These are phyloP conservation scores for Stratiomys singularior DNA, from an alignment of 2,888 invertebrate species.

Conservation along the genomic window DNA sequence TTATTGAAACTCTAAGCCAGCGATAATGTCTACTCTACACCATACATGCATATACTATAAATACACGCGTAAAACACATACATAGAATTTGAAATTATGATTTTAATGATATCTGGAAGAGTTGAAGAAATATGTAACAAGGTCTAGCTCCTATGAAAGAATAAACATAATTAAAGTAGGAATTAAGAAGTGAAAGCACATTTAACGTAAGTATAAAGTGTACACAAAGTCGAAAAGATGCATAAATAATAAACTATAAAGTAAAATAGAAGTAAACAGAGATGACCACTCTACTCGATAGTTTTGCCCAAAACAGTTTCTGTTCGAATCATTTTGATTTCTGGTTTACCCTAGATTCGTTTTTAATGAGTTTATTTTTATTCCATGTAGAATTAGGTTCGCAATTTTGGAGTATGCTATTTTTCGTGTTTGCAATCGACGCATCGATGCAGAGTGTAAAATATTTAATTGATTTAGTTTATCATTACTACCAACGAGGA, in stretches of 20 bases:
- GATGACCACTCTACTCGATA: neutral
- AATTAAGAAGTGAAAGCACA: neutral
- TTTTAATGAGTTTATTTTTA: neutral
- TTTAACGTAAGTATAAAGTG: neutral
- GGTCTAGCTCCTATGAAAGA: constrained; percentile 6
- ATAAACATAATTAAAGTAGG: constrained; percentile 3
- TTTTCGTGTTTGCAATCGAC: neutral
- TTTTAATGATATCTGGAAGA: neutral
- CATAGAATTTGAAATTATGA: constrained; percentile 15
- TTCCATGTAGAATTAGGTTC: constrained; percentile 24
- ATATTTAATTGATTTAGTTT: constrained; percentile 3
- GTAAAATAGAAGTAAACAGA: constrained; percentile 1
- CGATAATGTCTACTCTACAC: constrained; percentile 35
- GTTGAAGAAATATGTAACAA: constrained; percentile 5
- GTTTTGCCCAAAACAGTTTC: neutral
- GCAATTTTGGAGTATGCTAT: neutral
- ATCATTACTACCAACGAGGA: neutral
- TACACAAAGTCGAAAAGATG: constrained; percentile 4
- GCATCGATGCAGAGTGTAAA: neutral
- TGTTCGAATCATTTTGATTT: neutral
- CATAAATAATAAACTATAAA: neutral
- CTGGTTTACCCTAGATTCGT: neutral
- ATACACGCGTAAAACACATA: constrained; percentile 30
- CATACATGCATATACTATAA: constrained; percentile 29
- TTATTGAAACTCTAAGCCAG: constrained; percentile 32